Evolutionary conservation across 2,888 invertebrate species (phyloP), one percentile per base, ranked within the genome.

Genomic region (Nemotelus pantherinus): DNA sequence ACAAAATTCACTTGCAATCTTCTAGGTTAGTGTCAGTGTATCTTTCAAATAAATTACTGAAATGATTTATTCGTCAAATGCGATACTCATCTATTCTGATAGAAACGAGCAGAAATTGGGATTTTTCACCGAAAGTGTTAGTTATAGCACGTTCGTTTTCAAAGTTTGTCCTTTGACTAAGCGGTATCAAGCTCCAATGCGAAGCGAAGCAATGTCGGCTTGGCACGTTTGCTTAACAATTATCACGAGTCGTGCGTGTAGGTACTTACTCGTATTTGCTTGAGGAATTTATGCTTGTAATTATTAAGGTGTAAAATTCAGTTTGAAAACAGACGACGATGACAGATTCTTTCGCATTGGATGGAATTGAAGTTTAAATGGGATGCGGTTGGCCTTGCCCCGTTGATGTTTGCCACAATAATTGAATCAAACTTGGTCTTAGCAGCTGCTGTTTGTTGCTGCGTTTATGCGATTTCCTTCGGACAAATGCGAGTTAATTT

Each of bases 261-360:
- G 70, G 55, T 9, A 55, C 39, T 41, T 41, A 67, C 25, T 25
- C 25, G 25, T 25, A 25, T 25, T 25, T 47, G n/a, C 4, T 41
- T 74, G 60, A 74, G 60, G 63, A 43, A 74, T 74, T 60, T 74
- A 74, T 74, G 74, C 63, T 3, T 48, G 63, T 74, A 74, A 74
- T 74, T 60, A 74, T 44, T 41, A 55, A 47, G n/a, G 55, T 10
- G 41, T 47, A 44, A 44, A 43, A 47, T 9, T 25, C 25, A 9
- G 41, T 55, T 4, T 6, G 25, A 44, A 10, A 50, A 48, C 47
- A 60, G 10, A 47, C 45, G 50, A 57, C 50, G 60, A 63, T 55
- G 58, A 58, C 58, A 58, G 45, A 72, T 72, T 63, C 74, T 63
- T 47, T 25, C 25, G 55, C 43, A 53, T 48, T 39, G 57, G 74